phyloP scores from a whole-genome alignment of 2,797 vertebrate species.

The Pseudomugil gertrudae region DNA sequence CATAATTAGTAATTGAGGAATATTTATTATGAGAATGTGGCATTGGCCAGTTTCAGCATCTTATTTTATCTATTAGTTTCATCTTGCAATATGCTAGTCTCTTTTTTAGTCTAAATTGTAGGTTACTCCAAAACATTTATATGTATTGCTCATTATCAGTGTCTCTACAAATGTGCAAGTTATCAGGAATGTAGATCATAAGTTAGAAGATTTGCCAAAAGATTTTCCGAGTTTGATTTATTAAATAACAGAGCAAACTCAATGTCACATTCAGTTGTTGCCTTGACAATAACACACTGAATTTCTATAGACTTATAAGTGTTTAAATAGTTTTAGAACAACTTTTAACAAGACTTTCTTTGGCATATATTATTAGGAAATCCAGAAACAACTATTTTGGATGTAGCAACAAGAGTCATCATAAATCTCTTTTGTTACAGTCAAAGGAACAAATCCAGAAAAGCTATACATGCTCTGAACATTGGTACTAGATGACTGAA shows the following conservation, averaged over 20 bases:
- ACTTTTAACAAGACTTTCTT: neutral
- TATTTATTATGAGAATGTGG: too few relatives aligned
- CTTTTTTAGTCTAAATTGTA: too few relatives aligned
- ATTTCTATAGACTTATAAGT: neutral
- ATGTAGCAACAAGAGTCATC: neutral
- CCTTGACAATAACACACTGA: neutral
- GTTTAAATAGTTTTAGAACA: neutral
- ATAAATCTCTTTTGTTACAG: neutral
- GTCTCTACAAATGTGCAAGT: too few relatives aligned
- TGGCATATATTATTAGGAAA: neutral
- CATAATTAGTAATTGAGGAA: neutral
- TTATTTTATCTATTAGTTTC: too few relatives aligned
- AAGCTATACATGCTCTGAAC: neutral
- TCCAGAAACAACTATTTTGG: neutral
- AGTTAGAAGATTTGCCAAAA: too few relatives aligned
- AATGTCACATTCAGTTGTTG: neutral
- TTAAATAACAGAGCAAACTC: too few relatives aligned
- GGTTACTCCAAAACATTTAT: too few relatives aligned
- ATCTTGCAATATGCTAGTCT: too few relatives aligned
- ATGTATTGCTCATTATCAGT: too few relatives aligned
- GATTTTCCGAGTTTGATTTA: too few relatives aligned
- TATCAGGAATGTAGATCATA: too few relatives aligned
- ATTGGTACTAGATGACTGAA: neutral
- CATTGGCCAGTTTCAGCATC: too few relatives aligned
- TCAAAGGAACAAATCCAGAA: neutral